Evolutionary conservation across 2,888 invertebrate species (phyloP), one percentile per base, ranked within the genome.

Genomic region (Ganaspis brasiliensis): DNA sequence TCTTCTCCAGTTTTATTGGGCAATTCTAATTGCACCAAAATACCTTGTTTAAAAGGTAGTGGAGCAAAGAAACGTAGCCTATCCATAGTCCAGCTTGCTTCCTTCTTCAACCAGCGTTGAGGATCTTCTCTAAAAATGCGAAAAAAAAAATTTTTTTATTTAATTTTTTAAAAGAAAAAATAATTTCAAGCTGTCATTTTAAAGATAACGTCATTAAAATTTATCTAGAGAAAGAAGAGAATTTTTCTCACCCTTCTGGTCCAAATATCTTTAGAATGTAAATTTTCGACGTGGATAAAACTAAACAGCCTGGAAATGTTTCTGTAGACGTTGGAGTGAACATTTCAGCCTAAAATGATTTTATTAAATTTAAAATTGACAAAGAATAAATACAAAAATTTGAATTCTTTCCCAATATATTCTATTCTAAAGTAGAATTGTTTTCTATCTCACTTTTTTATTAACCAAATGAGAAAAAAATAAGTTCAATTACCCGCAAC

Each of bases 11-110:
- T 86, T 82, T 85, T 88, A 24, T 89, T 91, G 82, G 92, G 91
- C 71, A 91, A 91, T 61, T 92, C 90, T 2, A 94, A 81, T 19
- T 89, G 89, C n/a, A 93, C 89, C 0, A 92, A 86, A 45, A 93
- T 80, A 0, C 94, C 94, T 80, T 93, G 91, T 82, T 93, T 93
- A 90, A 93, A 94, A n/a, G 93, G 93, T 75, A 94, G 81, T n/a
- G 93, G 87, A 26, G 92, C 91, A 71, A 93, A 89, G 2, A 87
- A 88, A 80, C 92, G 90, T 14, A 94, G 81, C 55, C 93, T 91
- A 83, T 93, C 92, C 77, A 92, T 90, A 0, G 92, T 92, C 81
- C 92, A 92, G 79, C 92, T 92, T 19, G 90, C 83, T 78, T 92
- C 91, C 80, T 92, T 92, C 56, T 92, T 92, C 72, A 94, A 83